Conservation (phyloP, 2,113 vertebrate species). For the Cololabis saira region DNA sequence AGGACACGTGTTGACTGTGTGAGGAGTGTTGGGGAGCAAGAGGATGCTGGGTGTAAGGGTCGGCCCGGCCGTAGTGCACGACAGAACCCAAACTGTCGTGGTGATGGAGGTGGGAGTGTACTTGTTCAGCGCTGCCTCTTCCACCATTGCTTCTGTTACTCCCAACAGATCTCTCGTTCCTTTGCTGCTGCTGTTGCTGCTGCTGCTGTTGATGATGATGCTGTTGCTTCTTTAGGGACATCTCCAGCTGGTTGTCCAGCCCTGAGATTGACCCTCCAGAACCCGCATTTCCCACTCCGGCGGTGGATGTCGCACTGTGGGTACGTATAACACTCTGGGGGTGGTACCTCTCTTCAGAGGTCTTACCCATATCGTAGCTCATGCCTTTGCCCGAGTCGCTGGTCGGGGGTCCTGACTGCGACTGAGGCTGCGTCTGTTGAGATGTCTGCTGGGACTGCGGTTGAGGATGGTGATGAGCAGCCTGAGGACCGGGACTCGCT, state of each 20-base stretch:
- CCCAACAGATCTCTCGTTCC: constrained; percentile 83
- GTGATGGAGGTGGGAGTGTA: constrained; percentile 81
- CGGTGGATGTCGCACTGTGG: constrained; percentile 85
- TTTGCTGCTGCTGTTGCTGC: constrained; percentile 74
- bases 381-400: constrained; percentile 81
- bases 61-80: constrained; percentile 88
- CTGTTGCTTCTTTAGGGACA: constrained; percentile 88
- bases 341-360: constrained; percentile 88
- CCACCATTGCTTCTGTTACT: constrained; percentile 84
- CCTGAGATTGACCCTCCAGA: constrained; percentile 74
- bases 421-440: constrained; percentile 76
- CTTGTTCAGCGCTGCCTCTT: constrained; percentile 79
- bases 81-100: constrained; percentile 88
- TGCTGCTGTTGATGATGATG: constrained; percentile 72
- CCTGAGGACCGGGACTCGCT: constrained; percentile 79
- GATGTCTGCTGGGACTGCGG: constrained; percentile 73
- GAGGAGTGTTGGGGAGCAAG: constrained; percentile 77
- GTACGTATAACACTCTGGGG: constrained; percentile 94
- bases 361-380: constrained; percentile 82
- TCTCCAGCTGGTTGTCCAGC: constrained; percentile 88
- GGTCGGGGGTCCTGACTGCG: constrained; percentile 77
- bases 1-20: constrained; percentile 74
- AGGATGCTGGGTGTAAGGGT: constrained; percentile 81
- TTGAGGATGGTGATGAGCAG: constrained; percentile 77
- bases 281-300: constrained; percentile 72